A percentile compares a stretch with the other conserved stretches of the same genome.
phyloP scores from a whole-genome alignment of 1,140 invertebrate genomes.

The Hestina assimilis region DNA sequence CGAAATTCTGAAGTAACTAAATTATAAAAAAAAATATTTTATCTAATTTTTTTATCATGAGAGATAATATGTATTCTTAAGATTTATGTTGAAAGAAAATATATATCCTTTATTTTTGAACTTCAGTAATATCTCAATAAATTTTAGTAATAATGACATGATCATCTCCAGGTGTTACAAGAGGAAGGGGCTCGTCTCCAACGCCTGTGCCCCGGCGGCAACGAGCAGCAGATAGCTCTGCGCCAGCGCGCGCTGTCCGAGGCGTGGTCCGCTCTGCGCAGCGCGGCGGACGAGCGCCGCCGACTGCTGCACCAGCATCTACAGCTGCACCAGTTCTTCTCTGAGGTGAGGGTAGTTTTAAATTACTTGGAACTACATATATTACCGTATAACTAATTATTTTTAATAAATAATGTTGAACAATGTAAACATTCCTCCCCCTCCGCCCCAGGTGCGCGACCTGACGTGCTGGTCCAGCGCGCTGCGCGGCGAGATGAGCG shows the following conservation, averaged over 20 bases:
- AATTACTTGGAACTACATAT: too few species aligned
- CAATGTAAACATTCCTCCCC: too few species aligned
- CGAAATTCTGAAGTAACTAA: too few species aligned
- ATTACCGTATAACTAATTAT: too few species aligned
- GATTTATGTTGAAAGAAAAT: too few species aligned
- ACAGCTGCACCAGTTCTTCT: conserved; percentile 92
- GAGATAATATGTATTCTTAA: too few species aligned
- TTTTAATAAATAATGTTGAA: too few species aligned
- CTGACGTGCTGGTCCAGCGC: conserved; percentile 93
- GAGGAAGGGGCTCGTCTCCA: conserved; percentile 95
- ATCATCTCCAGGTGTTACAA: conserved; percentile 86
- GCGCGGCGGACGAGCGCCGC: conserved; percentile 87
- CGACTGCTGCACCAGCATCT: conserved; percentile 92
- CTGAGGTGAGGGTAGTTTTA: conserved; percentile 78
- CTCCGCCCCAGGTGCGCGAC: conserved; percentile 85
- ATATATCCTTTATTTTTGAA: too few species aligned
- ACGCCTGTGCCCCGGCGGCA: conserved; percentile 93
- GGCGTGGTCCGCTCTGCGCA: conserved; percentile 93
- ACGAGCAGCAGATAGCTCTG: conserved; percentile 92
- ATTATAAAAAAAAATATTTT: too few species aligned
- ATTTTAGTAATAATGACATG: too few species aligned
- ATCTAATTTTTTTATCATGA: too few species aligned
- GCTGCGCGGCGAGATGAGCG: conserved; percentile 86
- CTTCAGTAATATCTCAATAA: too few species aligned
- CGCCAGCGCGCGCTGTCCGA: conserved; percentile 90